Evolutionary conservation across 2,113 vertebrate species (phyloP).

Genomic region (Halcyon malimbica): DNA sequence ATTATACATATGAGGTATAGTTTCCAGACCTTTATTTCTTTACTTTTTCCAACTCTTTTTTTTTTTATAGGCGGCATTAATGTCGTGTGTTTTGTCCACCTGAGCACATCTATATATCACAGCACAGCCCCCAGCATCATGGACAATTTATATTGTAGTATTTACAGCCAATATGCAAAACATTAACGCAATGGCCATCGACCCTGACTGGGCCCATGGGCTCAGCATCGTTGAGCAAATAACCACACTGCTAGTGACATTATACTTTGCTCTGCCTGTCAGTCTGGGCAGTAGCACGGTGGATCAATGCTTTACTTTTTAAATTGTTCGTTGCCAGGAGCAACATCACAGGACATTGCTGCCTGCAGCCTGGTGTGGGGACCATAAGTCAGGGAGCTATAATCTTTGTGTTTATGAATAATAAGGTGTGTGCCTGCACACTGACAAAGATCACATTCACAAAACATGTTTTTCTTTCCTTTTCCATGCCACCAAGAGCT

Average conservation of each 20-base stretch:
- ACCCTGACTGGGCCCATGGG: neutral
- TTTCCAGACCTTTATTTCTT: neutral
- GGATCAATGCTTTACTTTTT: neutral
- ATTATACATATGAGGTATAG: neutral
- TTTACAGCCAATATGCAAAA: neutral
- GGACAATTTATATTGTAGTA: neutral
- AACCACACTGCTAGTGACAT: neutral
- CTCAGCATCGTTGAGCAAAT: neutral
- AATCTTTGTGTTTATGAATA: neutral
- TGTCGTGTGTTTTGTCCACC: neutral
- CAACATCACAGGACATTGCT: neutral
- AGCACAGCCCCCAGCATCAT: neutral
- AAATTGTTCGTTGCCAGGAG: neutral
- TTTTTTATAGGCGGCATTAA: neutral
- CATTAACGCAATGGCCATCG: accelerated
- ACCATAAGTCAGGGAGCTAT: neutral
- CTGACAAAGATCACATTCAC: neutral
- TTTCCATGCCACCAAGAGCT: neutral
- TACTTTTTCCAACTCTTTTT: neutral
- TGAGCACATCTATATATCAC: neutral
- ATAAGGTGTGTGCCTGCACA: neutral
- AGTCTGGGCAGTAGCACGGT: neutral
- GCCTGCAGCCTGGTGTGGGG: neutral
- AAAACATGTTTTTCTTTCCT: neutral
- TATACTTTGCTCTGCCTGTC: neutral